phyloP scores from a whole-genome alignment of 2,888 invertebrate genomes.

The Scaptomyza caliginosa region DNA sequence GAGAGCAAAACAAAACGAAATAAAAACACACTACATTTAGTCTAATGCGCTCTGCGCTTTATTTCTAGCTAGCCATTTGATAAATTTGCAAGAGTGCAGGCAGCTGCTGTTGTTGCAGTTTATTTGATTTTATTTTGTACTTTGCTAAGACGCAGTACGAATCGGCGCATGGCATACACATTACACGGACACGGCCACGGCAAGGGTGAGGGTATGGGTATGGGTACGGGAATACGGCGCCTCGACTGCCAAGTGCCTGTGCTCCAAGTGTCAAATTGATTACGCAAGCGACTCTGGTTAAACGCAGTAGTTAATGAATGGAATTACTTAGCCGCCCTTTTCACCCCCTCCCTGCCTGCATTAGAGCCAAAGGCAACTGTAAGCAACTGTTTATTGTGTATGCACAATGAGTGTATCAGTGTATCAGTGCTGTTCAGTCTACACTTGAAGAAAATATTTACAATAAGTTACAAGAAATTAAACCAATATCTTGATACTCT shows the following conservation, averaged over 20 bases:
- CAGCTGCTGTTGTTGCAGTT: conserved; percentile 23
- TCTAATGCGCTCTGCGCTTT: conserved; percentile 46
- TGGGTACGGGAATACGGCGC: not conserved
- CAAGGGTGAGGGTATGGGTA: not conserved
- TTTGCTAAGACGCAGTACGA: conserved; percentile 56
- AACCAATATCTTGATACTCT: too few relatives aligned
- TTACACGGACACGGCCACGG: not conserved
- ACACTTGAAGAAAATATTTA: too few relatives aligned
- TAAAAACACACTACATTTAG: not conserved
- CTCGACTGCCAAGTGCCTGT: conserved; percentile 23
- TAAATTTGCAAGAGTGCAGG: conserved; percentile 31
- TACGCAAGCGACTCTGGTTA: conserved; percentile 61
- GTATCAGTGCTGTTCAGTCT: too few relatives aligned
- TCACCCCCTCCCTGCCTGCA: rapidly evolving
- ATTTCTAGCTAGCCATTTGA: conserved; percentile 25
- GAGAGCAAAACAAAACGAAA: not conserved
- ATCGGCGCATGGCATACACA: conserved; percentile 33
- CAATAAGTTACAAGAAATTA: too few relatives aligned
- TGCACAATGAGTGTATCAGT: conserved; percentile 22
- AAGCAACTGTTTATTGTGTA: conserved; percentile 22
- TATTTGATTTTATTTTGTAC: conserved; percentile 5
- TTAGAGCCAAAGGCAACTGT: too few relatives aligned
- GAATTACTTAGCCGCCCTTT: conserved; percentile 33
- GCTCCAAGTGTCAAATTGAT: conserved; percentile 73
- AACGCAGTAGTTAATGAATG: conserved; percentile 71